phyloP scores from a whole-genome alignment of 1,140 invertebrate genomes.

The Drosophila nigrodunni region DNA sequence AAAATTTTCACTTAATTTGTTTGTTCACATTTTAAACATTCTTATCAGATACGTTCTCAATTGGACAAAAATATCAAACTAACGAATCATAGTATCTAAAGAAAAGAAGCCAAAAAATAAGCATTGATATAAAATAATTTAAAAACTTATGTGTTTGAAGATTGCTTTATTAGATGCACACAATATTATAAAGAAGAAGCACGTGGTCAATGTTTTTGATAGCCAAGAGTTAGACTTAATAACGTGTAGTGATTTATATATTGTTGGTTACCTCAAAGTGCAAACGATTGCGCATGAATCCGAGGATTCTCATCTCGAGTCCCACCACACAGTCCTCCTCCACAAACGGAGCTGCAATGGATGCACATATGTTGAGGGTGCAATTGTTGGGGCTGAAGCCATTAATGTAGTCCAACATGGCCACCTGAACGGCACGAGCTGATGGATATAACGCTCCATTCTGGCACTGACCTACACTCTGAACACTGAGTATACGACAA shows the following conservation, averaged over 20 bases:
- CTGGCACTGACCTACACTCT: conserved; percentile 64
- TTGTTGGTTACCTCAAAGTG: conserved; percentile 59
- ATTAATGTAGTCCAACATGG: conserved; percentile 56
- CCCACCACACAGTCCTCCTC: conserved; percentile 70
- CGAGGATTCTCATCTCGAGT: conserved; percentile 73
- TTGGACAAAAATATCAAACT: too few relatives aligned
- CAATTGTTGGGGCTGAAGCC: conserved; percentile 71
- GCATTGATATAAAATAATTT: too few relatives aligned
- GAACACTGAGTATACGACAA: conserved; percentile 62
- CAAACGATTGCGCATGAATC: conserved; percentile 71
- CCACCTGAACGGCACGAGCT: conserved; percentile 26
- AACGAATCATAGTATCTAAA: too few relatives aligned
- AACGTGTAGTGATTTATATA: not conserved
- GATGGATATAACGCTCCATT: conserved; percentile 49
- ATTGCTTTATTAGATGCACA: too few relatives aligned
- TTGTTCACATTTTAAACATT: too few relatives aligned
- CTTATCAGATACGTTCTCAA: too few relatives aligned
- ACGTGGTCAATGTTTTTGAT: too few relatives aligned
- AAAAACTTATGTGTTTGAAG: too few relatives aligned
- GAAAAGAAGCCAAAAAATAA: too few relatives aligned
- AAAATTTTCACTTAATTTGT: too few relatives aligned
- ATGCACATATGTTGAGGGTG: conserved; percentile 74
- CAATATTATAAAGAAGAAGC: too few relatives aligned
- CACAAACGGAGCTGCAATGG: conserved; percentile 77
- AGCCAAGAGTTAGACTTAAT: too few relatives aligned